These are phyloP conservation scores for Pissodes strobi DNA, from an alignment of 1,140 invertebrate species.

Conservation along the genomic window DNA sequence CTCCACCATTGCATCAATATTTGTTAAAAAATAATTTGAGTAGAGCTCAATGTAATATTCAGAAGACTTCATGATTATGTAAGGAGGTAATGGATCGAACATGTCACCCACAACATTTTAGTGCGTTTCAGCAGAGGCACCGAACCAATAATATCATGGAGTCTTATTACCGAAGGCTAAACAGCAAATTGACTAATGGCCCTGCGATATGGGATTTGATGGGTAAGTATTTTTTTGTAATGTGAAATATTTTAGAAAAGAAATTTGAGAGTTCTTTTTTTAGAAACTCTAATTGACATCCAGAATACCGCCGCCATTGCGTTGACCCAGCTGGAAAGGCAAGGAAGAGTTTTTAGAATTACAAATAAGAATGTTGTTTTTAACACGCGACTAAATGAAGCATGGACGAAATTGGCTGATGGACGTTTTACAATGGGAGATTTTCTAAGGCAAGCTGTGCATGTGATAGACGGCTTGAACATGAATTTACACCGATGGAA, in stretches of 20 bases:
- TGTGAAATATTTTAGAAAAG: neutral
- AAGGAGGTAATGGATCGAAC: too few relatives aligned
- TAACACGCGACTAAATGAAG: neutral
- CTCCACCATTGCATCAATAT: neutral
- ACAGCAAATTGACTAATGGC: too few relatives aligned
- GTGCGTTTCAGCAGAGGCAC: neutral
- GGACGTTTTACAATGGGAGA: slow-evolving; percentile 3
- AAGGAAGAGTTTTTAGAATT: neutral
- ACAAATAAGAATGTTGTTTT: slow-evolving; percentile 5
- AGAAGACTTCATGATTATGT: too few relatives aligned
- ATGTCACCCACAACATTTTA: neutral
- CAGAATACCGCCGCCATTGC: neutral
- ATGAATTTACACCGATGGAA: neutral
- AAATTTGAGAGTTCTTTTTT: neutral
- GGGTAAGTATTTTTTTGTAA: slow-evolving; percentile 2
- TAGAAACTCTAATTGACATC: slow-evolving; percentile 6
- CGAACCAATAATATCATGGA: slow-evolving; percentile 8
- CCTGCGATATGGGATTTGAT: neutral
- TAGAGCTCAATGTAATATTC: neutral
- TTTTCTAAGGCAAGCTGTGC: slow-evolving; percentile 9
- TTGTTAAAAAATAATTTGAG: too few relatives aligned
- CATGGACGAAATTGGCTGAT: neutral
- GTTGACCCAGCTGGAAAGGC: neutral
- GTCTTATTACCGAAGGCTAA: neutral
- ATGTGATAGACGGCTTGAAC: neutral